Percentiles rank a stretch among this genome's conserved stretches.
These are phyloP conservation scores for Tubiluchus corallicola DNA, from an alignment of 2,888 invertebrate genomes.

Conservation along the genomic window DNA sequence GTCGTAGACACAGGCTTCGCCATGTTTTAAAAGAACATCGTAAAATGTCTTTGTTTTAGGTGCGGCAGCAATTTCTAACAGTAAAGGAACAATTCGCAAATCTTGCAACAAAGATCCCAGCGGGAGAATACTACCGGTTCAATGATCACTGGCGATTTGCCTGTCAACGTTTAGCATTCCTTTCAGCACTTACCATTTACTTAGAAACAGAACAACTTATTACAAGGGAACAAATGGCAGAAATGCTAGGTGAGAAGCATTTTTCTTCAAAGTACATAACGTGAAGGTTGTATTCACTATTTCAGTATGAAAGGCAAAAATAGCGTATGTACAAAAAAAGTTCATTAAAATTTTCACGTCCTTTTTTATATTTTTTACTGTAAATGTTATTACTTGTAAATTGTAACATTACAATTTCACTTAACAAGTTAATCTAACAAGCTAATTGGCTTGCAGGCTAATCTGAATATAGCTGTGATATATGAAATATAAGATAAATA, in stretches of 20 bases:
- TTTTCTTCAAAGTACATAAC: no score
- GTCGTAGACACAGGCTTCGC: no score
- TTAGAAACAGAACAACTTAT: constrained; percentile 56
- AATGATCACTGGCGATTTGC: constrained; percentile 71
- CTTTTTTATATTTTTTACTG: constrained; percentile 10
- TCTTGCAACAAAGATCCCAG: constrained; percentile 46
- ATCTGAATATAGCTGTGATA: no score
- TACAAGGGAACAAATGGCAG: constrained; percentile 51
- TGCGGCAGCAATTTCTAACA: no score
- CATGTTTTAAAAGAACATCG: no score
- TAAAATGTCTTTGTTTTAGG: no score
- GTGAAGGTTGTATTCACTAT: no score
- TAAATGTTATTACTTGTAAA: neutral
- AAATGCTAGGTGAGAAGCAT: constrained; percentile 51
- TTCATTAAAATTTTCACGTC: constrained; percentile 7
- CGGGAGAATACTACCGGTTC: constrained; percentile 61
- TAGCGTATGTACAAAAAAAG: neutral
- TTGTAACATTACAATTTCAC: constrained; percentile 17
- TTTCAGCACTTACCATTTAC: constrained; percentile 56
- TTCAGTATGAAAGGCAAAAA: no score
- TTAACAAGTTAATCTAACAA: no score
- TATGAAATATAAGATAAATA: no score
- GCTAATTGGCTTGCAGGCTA: no score
- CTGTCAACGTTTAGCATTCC: constrained; percentile 57
- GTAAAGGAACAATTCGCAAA: no score